phyloP scores from a whole-genome alignment of 2,113 vertebrate genomes.

The Varanus salvator region DNA sequence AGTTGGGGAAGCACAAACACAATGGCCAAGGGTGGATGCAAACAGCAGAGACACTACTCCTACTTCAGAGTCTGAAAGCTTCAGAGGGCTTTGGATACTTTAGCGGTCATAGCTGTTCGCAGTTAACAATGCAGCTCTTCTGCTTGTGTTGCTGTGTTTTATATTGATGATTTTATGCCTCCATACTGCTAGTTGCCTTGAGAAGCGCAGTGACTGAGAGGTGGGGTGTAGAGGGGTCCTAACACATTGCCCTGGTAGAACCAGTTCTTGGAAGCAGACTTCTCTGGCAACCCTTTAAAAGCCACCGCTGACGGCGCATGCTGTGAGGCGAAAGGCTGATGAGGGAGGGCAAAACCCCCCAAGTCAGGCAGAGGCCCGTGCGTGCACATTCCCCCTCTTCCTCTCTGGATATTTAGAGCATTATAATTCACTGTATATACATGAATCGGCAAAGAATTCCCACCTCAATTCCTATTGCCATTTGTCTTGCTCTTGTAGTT shows the following conservation, averaged over 20 bases:
- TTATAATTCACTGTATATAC: slow-evolving; percentile 34
- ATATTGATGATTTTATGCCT: background rate
- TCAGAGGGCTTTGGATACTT: too few species aligned
- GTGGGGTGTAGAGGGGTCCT: background rate
- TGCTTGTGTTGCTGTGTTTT: background rate
- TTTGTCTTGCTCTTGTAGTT: slow-evolving; percentile 38
- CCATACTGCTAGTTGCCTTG: background rate
- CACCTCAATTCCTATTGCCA: slow-evolving; percentile 25
- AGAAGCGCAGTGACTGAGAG: background rate
- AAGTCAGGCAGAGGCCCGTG: too few species aligned
- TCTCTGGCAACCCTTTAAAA: background rate
- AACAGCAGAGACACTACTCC: too few species aligned
- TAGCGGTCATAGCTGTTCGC: too few species aligned
- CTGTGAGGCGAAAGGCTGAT: too few species aligned
- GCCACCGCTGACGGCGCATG: too few species aligned
- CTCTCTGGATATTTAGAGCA: background rate
- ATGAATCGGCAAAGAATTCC: background rate
- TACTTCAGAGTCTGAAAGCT: too few species aligned
- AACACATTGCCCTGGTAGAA: too few species aligned
- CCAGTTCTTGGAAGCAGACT: background rate
- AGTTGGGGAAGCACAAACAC: background rate
- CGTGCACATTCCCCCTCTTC: too few species aligned
- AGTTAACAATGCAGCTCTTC: too few species aligned
- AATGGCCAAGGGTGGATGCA: too few species aligned
- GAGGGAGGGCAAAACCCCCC: too few species aligned